Conservation (phyloP, 2,113 vertebrate species). For the Sclerurus mexicanus region DNA sequence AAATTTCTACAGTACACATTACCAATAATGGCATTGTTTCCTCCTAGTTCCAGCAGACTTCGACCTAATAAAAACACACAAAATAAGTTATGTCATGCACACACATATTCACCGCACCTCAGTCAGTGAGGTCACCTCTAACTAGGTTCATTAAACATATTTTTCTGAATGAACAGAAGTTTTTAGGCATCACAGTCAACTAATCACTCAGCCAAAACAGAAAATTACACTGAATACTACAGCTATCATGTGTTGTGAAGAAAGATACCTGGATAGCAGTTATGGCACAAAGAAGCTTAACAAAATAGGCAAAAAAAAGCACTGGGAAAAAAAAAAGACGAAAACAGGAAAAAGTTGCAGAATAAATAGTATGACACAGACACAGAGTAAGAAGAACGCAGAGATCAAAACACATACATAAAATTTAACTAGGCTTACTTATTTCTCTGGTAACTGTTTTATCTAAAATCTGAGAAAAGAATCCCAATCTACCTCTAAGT, state of each 20-base stretch:
- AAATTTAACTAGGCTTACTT: not conserved
- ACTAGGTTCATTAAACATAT: not conserved
- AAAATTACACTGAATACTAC: not conserved
- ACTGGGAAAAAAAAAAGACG: not conserved
- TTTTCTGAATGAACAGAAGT: not conserved
- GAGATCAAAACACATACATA: not conserved
- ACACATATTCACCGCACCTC: not conserved
- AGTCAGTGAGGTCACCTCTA: not conserved
- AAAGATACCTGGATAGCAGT: not conserved
- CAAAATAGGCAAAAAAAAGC: not conserved
- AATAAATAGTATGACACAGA: not conserved
- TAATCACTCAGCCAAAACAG: not conserved
- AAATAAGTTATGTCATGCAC: not conserved
- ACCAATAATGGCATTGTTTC: slow-evolving; percentile 97
- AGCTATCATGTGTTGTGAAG: not conserved
- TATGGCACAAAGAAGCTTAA: not conserved
- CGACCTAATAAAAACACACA: slow-evolving; percentile 74
- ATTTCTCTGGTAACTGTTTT: not conserved
- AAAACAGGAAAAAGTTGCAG: not conserved
- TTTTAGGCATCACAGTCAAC: not conserved
- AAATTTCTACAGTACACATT: slow-evolving; percentile 17
- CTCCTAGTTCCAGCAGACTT: slow-evolving; percentile 91
- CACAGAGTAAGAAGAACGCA: not conserved
- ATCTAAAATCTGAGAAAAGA: not conserved
- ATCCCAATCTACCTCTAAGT: not conserved